Conservation (phyloP, 2,113 vertebrate genomes). For the Rhinoptilus africanus region DNA sequence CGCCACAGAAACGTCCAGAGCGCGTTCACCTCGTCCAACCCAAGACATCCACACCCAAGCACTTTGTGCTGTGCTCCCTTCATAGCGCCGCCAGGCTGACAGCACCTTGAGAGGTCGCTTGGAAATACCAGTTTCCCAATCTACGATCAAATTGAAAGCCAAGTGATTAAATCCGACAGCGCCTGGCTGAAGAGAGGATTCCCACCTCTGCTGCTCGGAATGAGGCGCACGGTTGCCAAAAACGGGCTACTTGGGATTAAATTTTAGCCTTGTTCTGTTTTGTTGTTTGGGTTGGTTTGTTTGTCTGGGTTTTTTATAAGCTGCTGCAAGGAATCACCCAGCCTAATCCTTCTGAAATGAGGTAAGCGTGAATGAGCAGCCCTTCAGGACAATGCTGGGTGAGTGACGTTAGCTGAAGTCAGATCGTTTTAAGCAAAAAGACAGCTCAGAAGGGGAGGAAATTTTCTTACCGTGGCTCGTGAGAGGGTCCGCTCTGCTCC, state of each 20-base stretch:
- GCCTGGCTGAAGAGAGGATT: background rate
- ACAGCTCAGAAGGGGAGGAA: too few species aligned
- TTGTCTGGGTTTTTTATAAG: background rate
- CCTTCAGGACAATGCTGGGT: background rate
- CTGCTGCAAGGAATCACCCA: background rate
- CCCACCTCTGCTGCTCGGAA: background rate
- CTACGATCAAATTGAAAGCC: background rate
- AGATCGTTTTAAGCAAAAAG: background rate
- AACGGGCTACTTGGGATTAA: background rate
- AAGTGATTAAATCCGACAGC: background rate
- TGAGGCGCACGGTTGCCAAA: background rate
- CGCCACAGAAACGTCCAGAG: rapidly evolving
- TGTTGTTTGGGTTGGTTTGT: background rate
- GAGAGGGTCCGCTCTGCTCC: conserved; percentile 91
- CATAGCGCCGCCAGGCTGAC: background rate
- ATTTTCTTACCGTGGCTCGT: conserved; percentile 87
- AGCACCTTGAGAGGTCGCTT: background rate
- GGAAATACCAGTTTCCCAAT: background rate
- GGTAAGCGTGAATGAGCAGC: background rate
- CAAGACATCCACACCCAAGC: background rate
- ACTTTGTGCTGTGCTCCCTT: background rate
- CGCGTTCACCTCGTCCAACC: rapidly evolving
- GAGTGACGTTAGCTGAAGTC: background rate
- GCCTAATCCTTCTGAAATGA: background rate
- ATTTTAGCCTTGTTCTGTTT: background rate